Conservation (phyloP, 1,140 invertebrate species). For the Drosophila carrolli region DNA sequence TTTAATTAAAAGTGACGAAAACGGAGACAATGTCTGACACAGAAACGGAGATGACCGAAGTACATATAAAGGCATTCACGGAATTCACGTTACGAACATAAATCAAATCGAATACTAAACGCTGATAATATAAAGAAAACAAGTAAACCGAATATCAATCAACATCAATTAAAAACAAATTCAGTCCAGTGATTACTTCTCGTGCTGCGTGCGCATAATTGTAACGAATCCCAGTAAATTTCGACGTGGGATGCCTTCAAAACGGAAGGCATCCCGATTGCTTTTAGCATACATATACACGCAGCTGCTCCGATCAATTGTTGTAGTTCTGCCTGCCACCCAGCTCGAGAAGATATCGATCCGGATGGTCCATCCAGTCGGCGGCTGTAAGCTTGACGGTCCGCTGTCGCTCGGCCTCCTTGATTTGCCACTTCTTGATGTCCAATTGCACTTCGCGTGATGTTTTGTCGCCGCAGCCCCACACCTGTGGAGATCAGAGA, state of each 20-base stretch:
- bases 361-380: constrained; percentile 96
- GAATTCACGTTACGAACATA: constrained; percentile 61
- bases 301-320: constrained; percentile 65
- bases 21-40: constrained; percentile 29
- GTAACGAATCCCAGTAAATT: constrained; percentile 36
- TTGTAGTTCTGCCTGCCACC: constrained; percentile 92
- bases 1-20: constrained; percentile 29
- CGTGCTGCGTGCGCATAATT: constrained; percentile 49
- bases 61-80: constrained; percentile 55
- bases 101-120: constrained; percentile 61
- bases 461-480: constrained; percentile 92
- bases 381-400: constrained; percentile 92
- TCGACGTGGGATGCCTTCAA: constrained; percentile 35
- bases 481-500: constrained; percentile 87
- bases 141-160: constrained; percentile 60
- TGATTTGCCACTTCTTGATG: constrained; percentile 95
- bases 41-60: constrained; percentile 50
- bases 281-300: constrained; percentile 43
- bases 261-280: constrained; percentile 32
- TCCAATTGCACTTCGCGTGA: constrained; percentile 92
- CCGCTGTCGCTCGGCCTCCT: constrained; percentile 92
- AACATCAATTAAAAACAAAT: constrained; percentile 73
- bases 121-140: constrained; percentile 58
- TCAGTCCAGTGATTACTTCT: constrained; percentile 70
- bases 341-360: constrained; percentile 93